phyloP scores from a whole-genome alignment of 2,113 vertebrate genomes.

The Gavia stellata region DNA sequence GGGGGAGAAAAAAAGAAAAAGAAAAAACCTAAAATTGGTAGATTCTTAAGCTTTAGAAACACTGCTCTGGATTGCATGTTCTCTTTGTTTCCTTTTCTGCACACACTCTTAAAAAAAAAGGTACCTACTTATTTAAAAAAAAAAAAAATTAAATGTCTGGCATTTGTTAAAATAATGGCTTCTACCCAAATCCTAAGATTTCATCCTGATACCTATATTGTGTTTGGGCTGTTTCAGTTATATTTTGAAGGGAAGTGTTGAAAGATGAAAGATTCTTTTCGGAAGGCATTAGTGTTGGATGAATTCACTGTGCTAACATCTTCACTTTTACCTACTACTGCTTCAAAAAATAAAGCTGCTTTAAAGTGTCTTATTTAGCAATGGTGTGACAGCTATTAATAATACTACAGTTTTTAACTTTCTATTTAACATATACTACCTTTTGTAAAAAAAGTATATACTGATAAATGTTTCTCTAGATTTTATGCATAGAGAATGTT shows the following conservation, averaged over 20 bases:
- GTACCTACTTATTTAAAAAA: neutral
- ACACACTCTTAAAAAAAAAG: neutral
- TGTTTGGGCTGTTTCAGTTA: neutral
- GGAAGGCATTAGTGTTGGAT: neutral
- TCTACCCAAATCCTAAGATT: neutral
- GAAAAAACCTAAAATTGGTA: neutral
- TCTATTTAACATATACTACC: conserved; percentile 36
- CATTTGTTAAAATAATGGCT: neutral
- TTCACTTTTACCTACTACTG: conserved; percentile 17
- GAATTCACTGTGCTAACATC: neutral
- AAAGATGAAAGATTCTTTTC: neutral
- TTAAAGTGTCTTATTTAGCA: conserved; percentile 31
- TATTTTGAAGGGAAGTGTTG: neutral
- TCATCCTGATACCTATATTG: neutral
- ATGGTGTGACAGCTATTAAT: conserved; percentile 18
- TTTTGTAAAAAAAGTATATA: conserved; percentile 22
- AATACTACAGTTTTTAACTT: conserved; percentile 9
- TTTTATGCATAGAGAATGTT: conserved; percentile 42
- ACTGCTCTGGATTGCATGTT: neutral
- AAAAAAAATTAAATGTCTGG: neutral
- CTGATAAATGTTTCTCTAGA: conserved; percentile 20
- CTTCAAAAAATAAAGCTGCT: conserved; percentile 8
- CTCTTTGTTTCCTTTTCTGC: neutral
- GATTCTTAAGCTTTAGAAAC: neutral
- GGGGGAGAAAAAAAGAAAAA: too few relatives aligned